Base-by-base conservation (phyloP, 2,888 invertebrate genomes). In the Griposia aprilina region DNA sequence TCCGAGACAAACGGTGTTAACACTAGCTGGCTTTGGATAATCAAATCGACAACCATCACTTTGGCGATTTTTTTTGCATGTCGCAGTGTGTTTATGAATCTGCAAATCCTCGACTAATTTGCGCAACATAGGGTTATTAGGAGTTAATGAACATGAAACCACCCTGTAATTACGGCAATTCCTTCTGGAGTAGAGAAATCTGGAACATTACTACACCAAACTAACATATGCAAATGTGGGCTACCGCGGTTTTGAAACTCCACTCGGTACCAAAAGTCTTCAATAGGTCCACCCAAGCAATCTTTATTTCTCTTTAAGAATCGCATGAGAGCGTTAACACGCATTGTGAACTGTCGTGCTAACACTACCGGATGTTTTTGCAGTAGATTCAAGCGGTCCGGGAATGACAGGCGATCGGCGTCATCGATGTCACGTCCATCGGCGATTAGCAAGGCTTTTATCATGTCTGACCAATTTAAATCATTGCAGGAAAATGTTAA, bases 181-280 rank as follows among this genome's bases (percentile, higher is more conserved):
- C 88, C 88, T 77, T 90, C 71, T 15, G 72, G 76, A 66, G 78
- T 87, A 20, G 55, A 67, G 26, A 90, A 87, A 23, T 84, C 70
- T 0, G 88, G 88, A 57, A 87, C 8, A 80, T 72, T 59, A 2
- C 41, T 17, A 80, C 89, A 89, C 92, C 91, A 92, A 0, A 91
- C 55, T 2, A 91, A 71, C 90, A 91, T 91, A 74, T 92, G 91
- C 7, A 76, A 15, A 65, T 76, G 76, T 55, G 70, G 70, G 66
- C 91, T 92, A 15, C 91, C 92, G 0, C 91, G 77, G 57, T 92
- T 92, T 77, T 92, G 90, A 59, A 93, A 93, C n/a, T 93, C 92
- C 1, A 93, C 82, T 66, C 90, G 70, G 52, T 88, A 90, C 91
- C 90, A 76, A 26, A 26, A 71, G n/a, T 76, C 66, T 23, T 20